Conservation (phyloP, 2,888 invertebrate genomes). For the Meloe dianella region DNA sequence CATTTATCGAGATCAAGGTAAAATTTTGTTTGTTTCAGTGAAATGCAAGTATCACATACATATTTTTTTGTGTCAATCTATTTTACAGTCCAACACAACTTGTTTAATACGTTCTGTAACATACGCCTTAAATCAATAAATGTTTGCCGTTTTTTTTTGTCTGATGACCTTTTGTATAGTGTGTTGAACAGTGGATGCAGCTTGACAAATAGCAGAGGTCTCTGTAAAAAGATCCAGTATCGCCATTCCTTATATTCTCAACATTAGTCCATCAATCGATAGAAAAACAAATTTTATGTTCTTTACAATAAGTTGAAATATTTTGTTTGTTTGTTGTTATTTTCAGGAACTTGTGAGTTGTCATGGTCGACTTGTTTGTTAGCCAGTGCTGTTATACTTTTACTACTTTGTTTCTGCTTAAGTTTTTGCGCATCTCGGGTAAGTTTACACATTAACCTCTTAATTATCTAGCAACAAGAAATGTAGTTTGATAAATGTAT, state of each 20-base stretch:
- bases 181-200: neutral
- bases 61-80: neutral
- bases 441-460: slow-evolving; percentile 25
- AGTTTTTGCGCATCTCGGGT: slow-evolving; percentile 65
- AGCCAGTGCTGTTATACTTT: slow-evolving; percentile 61
- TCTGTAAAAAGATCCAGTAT: neutral
- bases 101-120: neutral
- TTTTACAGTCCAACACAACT: neutral
- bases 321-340: neutral
- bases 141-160: neutral
- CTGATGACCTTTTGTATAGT: neutral
- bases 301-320: neutral
- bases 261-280: neutral
- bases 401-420: slow-evolving; percentile 64
- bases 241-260: slow-evolving; percentile 3
- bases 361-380: slow-evolving; percentile 66
- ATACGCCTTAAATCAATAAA: neutral
- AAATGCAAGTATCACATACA: neutral
- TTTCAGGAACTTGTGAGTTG: slow-evolving; percentile 64
- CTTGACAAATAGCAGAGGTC: neutral
- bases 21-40: neutral
- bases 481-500: neutral
- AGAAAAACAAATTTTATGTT: slow-evolving; percentile 4
- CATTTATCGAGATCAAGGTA: too few species aligned
- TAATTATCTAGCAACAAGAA: neutral